Evolutionary conservation across 2,888 invertebrate genomes (phyloP).

Genomic region (Morinoia aosen): DNA sequence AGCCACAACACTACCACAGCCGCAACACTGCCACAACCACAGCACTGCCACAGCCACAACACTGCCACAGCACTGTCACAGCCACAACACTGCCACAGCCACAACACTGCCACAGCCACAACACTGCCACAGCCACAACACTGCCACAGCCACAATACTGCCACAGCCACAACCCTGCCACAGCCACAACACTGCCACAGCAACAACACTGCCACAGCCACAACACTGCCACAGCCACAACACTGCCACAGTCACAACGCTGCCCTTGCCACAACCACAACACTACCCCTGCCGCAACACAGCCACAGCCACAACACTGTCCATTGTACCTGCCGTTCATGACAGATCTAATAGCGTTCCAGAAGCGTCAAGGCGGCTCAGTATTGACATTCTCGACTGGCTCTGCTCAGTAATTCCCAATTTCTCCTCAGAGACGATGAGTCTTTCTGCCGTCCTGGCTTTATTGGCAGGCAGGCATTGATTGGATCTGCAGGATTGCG

Average conservation of each 20-base stretch:
- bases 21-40: no score
- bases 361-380: neutral
- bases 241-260: no score
- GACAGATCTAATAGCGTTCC: neutral
- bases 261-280: no score
- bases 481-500: neutral
- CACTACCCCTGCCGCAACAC: no score
- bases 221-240: no score
- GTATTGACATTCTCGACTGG: neutral
- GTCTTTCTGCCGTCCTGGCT: neutral
- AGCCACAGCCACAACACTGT: no score
- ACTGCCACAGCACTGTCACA: no score
- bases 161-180: neutral
- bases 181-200: neutral
- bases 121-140: neutral
- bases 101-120: no score
- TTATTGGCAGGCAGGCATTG: neutral
- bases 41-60: no score
- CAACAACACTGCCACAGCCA: neutral
- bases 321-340: neutral
- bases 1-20: no score
- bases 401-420: neutral
- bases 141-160: neutral
- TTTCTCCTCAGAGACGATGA: neutral
- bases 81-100: no score